Evolutionary conservation across 2,113 vertebrate genomes (phyloP).

Genomic region (Dinomys branickii): DNA sequence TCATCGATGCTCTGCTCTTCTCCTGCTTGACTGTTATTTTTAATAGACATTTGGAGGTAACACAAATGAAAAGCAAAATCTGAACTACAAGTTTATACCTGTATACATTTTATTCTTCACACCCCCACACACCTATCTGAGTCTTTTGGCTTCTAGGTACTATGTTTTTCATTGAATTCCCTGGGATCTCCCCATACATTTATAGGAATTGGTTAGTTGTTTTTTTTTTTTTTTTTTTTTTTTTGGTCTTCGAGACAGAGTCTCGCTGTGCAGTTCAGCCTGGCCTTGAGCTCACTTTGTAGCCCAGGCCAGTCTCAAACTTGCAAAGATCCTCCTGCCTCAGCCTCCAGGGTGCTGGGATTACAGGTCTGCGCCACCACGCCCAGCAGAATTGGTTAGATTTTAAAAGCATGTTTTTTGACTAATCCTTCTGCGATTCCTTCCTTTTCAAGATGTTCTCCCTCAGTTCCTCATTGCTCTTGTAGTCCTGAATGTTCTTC

Average conservation of each 20-base stretch:
- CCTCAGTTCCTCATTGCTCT: not conserved
- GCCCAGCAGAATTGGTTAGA: not conserved
- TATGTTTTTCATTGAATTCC: not conserved
- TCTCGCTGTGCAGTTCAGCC: no score
- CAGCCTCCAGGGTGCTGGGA: no score
- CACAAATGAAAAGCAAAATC: not conserved
- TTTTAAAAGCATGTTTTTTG: not conserved
- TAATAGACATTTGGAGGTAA: conserved; percentile 17
- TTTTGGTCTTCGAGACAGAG: no score
- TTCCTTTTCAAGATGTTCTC: not conserved
- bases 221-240: no score
- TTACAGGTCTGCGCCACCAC: no score
- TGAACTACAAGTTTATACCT: not conserved
- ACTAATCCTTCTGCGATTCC: not conserved
- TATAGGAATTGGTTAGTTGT: not conserved
- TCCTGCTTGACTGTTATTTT: not conserved
- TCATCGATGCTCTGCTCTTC: not conserved
- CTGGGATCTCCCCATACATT: not conserved
- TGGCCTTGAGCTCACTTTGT: no score
- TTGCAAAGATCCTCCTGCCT: no score
- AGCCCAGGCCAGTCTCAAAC: no score
- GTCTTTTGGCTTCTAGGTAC: not conserved
- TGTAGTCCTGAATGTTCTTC: not conserved
- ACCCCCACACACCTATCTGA: no score
- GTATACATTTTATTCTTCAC: not conserved